Evolutionary conservation across 2,888 invertebrate species (phyloP), one percentile per base, ranked within the genome.

Genomic region (Drosophila parthenogenetica): DNA sequence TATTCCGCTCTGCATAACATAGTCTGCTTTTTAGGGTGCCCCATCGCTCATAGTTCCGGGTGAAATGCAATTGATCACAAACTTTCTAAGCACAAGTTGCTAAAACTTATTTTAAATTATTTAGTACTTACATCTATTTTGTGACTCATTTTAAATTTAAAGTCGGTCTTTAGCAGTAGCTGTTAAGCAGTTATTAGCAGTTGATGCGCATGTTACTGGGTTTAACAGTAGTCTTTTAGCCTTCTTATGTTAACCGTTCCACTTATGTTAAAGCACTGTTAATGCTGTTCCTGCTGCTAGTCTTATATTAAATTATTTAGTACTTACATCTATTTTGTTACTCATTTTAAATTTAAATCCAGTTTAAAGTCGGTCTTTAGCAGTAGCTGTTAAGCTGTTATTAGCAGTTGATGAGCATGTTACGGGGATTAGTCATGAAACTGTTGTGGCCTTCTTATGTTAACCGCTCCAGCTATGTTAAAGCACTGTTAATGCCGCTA

Each of bases 11-110:
- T 39, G 35, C 54, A 49, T 42, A 49, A 55, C 43, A 5, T 29
- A 22, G 49, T 40, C 29, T 11, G 25, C n/a, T 32, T 50, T 46
- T 43, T 29, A 11, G 45, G 2, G 11, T 13, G 35, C 13, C 5
- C n/a, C 43, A 60, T 69, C 49, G 60, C 55, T 51, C 50, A 14
- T 37, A 48, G 43, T 45, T 32, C 42, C 42, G 16, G 43, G 13
- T 71, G 10, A 39, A 39, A 53, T 43, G 48, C 66, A 17, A 49
- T 67, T 58, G 66, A 61, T 72, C 58, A 59, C 54, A 45, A 17
- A 16, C 22, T 43, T 43, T 43, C 19, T 14, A 35, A 43, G 4
- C 43, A 29, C 29, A 29, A 29, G 29, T 29, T 29, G 1, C 29
- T 29, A 29, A 29, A 29, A 29, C 29, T 29, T 29, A 29, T 29